phyloP scores from a whole-genome alignment of 2,113 vertebrate genomes.

The Lamprologus ornatipinnis region DNA sequence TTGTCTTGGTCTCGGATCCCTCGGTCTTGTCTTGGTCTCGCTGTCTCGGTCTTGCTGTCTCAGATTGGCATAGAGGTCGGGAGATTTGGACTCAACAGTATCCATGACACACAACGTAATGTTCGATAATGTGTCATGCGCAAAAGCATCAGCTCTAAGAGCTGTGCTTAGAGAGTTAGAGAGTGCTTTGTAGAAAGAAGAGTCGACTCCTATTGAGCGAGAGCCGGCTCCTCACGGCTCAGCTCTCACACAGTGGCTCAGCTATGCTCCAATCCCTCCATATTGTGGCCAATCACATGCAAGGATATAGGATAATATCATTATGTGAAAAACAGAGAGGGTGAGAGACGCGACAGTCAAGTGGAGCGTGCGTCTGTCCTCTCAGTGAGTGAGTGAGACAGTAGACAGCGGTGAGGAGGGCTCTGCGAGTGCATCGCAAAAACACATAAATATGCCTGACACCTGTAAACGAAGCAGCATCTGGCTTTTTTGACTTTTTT shows the following conservation, averaged over 20 bases:
- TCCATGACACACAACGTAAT: not conserved
- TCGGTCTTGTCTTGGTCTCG: not conserved
- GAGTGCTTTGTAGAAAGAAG: not conserved
- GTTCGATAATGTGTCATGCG: not conserved
- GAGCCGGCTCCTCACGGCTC: accelerated
- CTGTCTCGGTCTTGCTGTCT: not conserved
- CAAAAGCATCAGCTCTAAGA: not conserved
- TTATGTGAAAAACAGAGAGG: not conserved
- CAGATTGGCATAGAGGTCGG: not conserved
- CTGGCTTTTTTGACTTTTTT: not conserved
- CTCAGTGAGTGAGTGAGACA: not conserved
- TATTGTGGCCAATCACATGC: not conserved
- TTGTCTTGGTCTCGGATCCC: not conserved
- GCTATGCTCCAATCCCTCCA: not conserved
- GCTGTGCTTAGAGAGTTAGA: not conserved
- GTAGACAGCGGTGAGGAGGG: not conserved
- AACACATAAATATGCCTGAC: not conserved
- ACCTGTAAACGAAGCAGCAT: not conserved
- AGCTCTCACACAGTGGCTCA: not conserved
- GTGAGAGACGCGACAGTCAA: not conserved
- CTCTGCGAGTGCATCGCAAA: accelerated
- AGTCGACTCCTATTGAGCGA: not conserved
- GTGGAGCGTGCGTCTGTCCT: not conserved
- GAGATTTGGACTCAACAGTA: not conserved
- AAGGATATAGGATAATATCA: not conserved